Base-by-base conservation (phyloP, 2,797 vertebrate genomes). In the Sylvia borin region DNA sequence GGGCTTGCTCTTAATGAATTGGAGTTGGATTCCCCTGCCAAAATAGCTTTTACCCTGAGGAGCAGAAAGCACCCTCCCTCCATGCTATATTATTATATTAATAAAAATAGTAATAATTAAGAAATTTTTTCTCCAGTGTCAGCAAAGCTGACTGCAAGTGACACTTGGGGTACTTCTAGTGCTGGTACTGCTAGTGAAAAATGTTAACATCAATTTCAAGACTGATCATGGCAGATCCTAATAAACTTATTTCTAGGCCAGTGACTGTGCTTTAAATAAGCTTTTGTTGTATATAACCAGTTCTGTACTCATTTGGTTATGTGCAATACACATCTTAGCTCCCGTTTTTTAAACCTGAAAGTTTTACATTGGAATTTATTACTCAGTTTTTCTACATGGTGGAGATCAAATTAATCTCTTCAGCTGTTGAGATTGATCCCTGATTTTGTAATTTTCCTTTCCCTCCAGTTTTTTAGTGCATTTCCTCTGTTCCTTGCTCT, bases 341-440 rank as follows among this genome's bases (percentile, higher is more conserved):
- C 31, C 22, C 11, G 2, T 15, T 45, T 72, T 70, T 82, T 25
- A 13, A 61, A 0, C n/a, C 24, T 57, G 72, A 19, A 38, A 15
- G 7, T 34, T 17, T 20, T 40, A 7, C 5, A 2, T 17, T 32
- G 27, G 36, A 50, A 67, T 74, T 71, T 34, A 20, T 68, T 54
- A 11, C 6, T 95, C 24, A n/a, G 0, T 9, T 61, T 92, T 73
- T 94, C 36, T 16, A 20, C 22, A 1, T 36, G 24, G 1, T 13
- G 18, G 25, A 5, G 4, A 27, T 79, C 15, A 22, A 9, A 61
- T 73, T 32, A 43, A 24, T 61, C 7, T 78, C 18, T 58, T 25
- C 22, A 20, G 42, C 40, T 62, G 6, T 45, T 70, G 51, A 71
- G 43, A 29, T 36, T 0, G 0, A 31, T 71, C 34, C 22, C 20